Base-by-base conservation (phyloP, 2,113 vertebrate genomes). In the Piprites chloris region DNA sequence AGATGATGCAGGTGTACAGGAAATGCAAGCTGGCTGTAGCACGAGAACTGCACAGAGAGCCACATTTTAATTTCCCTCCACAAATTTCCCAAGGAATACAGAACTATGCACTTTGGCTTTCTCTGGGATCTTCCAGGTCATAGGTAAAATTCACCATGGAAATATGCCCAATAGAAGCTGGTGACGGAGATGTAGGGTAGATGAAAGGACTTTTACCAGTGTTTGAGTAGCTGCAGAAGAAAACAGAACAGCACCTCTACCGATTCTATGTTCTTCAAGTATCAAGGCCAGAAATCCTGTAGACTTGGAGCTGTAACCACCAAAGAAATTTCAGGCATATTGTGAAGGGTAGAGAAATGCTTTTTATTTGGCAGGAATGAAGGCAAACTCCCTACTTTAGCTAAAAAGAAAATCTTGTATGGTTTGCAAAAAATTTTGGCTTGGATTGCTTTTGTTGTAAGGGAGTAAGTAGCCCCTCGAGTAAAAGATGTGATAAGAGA, bases 401-500 rank as follows among this genome's bases (percentile, higher is more conserved):
- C 27, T 77, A 28, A 71, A 84, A 41, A 58, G 46, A 88, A 83
- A 92, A 58, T 19, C 14, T 62, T 77, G 5, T 33, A 42, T 44
- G 77, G 56, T 30, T 71, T 47, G 35, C 56, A 82, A 97, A 95
- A 93, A 41, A 4, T 52, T 47, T 62, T 95, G 75, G 93, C 65
- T 67, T 83, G 26, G 27, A 66, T 50, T 42, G 14, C 20, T 92
- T 61, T 95, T 68, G 27, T 52, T 95, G 80, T 69, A 96, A 97
- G 73, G 58, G 79, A 95, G 73, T 91, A 94, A 81, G 77, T 95
- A 85, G 86, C 62, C 93, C 71, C 87, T 88, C 0, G 24, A 96
- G 92, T 85, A 89, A 94, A 96, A 96, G 63, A 96, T 94, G 68
- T 3, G 76, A 97, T 97, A 98, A 97, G 94, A 95, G 85, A 93